Percentiles rank a stretch among this genome's conserved stretches.
These are phyloP conservation scores for Aptenodytes patagonicus DNA, from an alignment of 2,113 vertebrate species.

Conservation along the genomic window DNA sequence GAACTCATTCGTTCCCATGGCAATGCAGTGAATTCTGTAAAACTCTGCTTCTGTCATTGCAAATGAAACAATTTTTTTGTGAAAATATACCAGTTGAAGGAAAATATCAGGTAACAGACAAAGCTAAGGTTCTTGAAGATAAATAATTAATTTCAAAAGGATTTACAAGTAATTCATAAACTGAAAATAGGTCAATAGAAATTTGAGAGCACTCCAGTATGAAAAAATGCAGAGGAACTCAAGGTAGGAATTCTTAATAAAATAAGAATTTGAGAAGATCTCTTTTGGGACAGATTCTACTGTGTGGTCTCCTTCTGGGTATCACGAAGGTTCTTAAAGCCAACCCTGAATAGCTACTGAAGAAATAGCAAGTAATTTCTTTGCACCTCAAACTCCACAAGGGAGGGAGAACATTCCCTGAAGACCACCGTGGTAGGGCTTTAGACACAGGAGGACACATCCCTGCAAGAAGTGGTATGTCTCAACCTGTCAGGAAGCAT, in stretches of 20 bases:
- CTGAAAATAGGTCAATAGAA: conserved; percentile 1
- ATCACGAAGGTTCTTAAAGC: not conserved
- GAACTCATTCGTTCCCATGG: conserved; percentile 49
- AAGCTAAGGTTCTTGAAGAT: not conserved
- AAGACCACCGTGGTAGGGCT: not conserved
- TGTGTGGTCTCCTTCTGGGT: not conserved
- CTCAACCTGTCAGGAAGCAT: not conserved
- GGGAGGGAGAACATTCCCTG: not conserved
- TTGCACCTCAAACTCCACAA: not conserved
- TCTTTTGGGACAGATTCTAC: not conserved
- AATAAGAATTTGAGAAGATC: not conserved
- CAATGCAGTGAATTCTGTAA: conserved; percentile 21
- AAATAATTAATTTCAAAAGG: conserved; percentile 57
- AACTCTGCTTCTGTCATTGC: conserved; percentile 14
- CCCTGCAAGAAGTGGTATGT: not conserved
- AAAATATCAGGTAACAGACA: conserved; percentile 20
- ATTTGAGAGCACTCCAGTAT: not conserved
- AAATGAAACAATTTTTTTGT: conserved; percentile 1
- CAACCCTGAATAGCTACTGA: not conserved
- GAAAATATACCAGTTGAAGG: conserved; percentile 1
- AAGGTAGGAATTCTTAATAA: not conserved
- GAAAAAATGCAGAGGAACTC: not conserved
- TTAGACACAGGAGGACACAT: not conserved
- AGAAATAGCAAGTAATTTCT: not conserved
- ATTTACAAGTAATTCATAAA: conserved; percentile 26